Evolutionary conservation across 2,888 invertebrate species (phyloP), one percentile per base, ranked within the genome.

Genomic region (Zhuqinia jingwanae): DNA sequence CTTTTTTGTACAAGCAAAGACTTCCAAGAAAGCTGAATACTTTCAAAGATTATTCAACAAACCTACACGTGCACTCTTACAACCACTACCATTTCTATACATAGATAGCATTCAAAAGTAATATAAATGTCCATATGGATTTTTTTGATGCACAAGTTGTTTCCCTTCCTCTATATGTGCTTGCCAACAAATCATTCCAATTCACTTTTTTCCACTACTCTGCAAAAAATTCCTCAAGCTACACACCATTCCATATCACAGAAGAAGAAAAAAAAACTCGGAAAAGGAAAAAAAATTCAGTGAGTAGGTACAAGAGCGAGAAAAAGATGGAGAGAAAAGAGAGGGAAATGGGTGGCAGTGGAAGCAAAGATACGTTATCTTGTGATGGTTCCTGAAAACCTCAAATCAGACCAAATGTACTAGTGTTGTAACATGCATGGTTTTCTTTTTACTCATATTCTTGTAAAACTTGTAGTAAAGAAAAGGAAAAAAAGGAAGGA

Each of bases 281-380:
- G 65, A 77, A 25, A 79, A 73, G 76, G 63, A n/a, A n/a, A n/a
- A n/a, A n/a, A 82, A 76, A 70, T 81, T 70, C 36, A 82, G 65
- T 53, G 53, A 56, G 50, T 50, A 3, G 50, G 15, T 2, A 17
- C 30, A 13, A 17, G 5, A 25, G 17, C 10, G 63, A n/a, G 17
- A 65, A 36, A n/a, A n/a, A 86, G 73, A 56, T 73, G 76, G 36
- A 80, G 63, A 73, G 77, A 56, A 70, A 15, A 36, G 65, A 70
- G 11, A 42, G 42, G 25, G 15, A 47, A 70, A 47, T 25, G 6
- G 47, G 6, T 22, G n/a, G 20, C 20, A 25, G 5, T n/a, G 17
- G 2, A 1, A 30, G 65, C 63, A 68, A 10, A 68, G 30, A 60
- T 30, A 60, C 8, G 15, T 45, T 45, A 20, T 20, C 70, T 22